phyloP scores from a whole-genome alignment of 2,797 vertebrate genomes.

The Cuculus canorus region DNA sequence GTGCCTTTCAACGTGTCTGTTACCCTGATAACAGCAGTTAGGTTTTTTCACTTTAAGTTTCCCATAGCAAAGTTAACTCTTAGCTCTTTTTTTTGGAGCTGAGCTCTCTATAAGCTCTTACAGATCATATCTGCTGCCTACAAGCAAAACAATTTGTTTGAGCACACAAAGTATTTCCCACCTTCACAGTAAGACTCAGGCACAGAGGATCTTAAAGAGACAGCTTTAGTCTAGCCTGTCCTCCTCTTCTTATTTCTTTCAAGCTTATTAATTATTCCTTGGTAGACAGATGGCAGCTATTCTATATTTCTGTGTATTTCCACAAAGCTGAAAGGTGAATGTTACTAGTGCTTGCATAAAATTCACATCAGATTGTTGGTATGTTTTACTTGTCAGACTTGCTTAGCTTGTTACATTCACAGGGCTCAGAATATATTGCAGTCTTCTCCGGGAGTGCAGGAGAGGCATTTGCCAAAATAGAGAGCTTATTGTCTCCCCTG shows the following conservation, averaged over 20 bases:
- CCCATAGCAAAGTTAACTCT: conserved; percentile 13
- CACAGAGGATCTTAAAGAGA: neutral
- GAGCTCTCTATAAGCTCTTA: neutral
- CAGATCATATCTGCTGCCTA: conserved; percentile 33
- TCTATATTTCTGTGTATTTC: neutral
- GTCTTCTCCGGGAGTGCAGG: neutral
- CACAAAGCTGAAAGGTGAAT: conserved; percentile 40
- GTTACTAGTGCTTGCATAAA: conserved; percentile 13
- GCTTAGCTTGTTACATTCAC: conserved; percentile 8
- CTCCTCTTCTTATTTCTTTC: neutral
- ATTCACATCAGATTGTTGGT: neutral
- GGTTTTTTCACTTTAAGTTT: conserved; percentile 30
- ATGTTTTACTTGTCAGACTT: conserved; percentile 29
- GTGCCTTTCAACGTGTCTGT: neutral
- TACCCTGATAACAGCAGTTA: neutral
- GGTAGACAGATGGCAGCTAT: neutral
- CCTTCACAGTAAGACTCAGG: neutral
- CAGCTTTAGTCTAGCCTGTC: neutral
- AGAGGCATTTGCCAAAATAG: neutral
- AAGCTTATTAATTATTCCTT: conserved; percentile 46
- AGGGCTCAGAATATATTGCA: conserved; percentile 3
- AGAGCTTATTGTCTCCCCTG: neutral
- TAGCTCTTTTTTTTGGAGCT: conserved; percentile 14
- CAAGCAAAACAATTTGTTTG: conserved; percentile 2
- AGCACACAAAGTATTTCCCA: neutral